Evolutionary conservation across 2,888 invertebrate genomes (phyloP).

Genomic region (Athetis lepigone): DNA sequence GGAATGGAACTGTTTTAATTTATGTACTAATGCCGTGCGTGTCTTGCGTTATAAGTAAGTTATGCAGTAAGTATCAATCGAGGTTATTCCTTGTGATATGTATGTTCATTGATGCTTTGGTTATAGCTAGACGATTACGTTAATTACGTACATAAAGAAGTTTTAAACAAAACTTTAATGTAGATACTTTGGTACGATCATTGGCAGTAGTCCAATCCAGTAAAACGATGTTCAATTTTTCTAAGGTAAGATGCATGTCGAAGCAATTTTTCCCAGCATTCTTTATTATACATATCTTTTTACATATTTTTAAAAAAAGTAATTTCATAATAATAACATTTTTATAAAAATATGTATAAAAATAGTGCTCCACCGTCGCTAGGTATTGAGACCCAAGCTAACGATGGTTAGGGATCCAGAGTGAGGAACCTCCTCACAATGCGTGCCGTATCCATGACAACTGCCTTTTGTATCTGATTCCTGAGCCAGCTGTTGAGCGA

Average conservation of each 20-base stretch:
- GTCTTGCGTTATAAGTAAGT: background rate
- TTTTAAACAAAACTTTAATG: background rate
- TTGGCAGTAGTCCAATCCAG: conserved; percentile 32
- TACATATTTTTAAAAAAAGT: no score
- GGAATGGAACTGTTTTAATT: background rate
- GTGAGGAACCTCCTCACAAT: no score
- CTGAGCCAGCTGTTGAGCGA: no score
- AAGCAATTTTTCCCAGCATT: no score
- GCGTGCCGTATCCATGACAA: no score
- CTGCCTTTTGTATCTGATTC: no score
- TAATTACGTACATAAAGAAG: background rate
- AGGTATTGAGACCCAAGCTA: no score
- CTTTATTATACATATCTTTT: no score
- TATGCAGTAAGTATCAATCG: background rate
- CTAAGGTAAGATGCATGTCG: conserved; percentile 16
- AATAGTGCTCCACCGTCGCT: no score
- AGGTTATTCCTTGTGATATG: background rate
- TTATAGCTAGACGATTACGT: background rate
- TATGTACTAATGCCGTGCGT: background rate
- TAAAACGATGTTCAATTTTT: conserved; percentile 16
- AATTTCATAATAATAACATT: no score
- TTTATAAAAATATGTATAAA: no score
- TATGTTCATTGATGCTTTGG: background rate
- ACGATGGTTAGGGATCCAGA: no score
- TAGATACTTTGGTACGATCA: conserved; percentile 8